Conservation (phyloP, 1,140 invertebrate genomes). For the Trichonephila inaurata region DNA sequence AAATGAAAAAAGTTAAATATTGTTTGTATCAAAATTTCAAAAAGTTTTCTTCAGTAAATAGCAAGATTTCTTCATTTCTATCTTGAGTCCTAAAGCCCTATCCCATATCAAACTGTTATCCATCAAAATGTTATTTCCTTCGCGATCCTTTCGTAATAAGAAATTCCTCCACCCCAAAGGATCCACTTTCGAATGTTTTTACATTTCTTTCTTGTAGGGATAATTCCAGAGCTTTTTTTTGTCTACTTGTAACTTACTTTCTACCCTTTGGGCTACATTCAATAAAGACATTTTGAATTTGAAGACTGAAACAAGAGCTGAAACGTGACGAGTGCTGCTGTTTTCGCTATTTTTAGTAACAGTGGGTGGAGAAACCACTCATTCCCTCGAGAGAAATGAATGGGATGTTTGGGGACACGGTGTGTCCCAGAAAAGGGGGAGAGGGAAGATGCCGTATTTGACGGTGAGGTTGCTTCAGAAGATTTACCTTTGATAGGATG, state of each 20-base stretch:
- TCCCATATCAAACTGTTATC: neutral
- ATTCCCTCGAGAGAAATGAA: neutral
- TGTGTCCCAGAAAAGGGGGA: no score
- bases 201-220: neutral
- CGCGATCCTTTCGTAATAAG: neutral
- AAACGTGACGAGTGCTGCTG: neutral
- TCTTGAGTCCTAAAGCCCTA: no score
- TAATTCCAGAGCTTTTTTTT: neutral
- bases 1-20: no score
- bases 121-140: neutral
- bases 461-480: neutral
- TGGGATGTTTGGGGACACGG: neutral
- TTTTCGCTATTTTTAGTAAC: neutral
- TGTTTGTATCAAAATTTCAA: no score
- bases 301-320: neutral
- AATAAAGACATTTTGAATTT: constrained; percentile 1
- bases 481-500: neutral
- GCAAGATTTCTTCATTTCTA: no score
- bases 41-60: no score
- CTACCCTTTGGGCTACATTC: neutral
- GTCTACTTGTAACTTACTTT: neutral
- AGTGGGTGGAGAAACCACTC: neutral
- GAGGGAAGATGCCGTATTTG: neutral
- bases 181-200: neutral
- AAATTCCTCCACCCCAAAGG: neutral